phyloP scores from a whole-genome alignment of 2,888 invertebrate species.

The Stomorhina lunata region DNA sequence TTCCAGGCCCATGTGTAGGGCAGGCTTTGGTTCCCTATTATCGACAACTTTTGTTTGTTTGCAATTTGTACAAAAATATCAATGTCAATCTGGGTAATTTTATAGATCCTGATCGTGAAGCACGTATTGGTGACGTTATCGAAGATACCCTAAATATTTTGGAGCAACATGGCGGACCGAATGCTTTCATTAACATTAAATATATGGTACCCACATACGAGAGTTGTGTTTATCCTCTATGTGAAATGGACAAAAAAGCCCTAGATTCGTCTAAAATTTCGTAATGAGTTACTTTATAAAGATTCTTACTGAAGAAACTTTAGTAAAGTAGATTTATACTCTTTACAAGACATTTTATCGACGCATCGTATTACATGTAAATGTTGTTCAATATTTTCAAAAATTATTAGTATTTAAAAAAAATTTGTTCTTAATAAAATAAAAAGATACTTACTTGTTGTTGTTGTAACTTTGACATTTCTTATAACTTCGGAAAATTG shows the following conservation, averaged over 20 bases:
- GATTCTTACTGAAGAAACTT: no score
- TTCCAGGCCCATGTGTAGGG: slow-evolving; percentile 83
- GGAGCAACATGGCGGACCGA: slow-evolving; percentile 95
- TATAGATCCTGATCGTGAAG: slow-evolving; percentile 91
- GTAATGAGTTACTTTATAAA: not conserved
- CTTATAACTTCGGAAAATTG: no score
- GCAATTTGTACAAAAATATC: slow-evolving; percentile 88
- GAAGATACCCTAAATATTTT: slow-evolving; percentile 95
- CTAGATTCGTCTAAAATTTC: not conserved
- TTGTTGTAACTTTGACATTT: no score
- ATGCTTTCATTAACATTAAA: slow-evolving; percentile 98
- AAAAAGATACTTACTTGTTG: no score
- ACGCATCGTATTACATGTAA: no score
- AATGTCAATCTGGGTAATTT: slow-evolving; percentile 90
- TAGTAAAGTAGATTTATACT: no score
- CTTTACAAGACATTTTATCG: no score
- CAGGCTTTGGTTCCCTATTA: slow-evolving; percentile 97
- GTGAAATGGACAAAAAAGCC: no score
- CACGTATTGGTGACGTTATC: slow-evolving; percentile 93
- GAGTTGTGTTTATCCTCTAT: slow-evolving; percentile 83
- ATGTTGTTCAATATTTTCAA: no score
- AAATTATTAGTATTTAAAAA: no score
- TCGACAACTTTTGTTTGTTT: slow-evolving; percentile 93
- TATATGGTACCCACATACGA: slow-evolving; percentile 99
- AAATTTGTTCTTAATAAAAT: no score